These are phyloP conservation scores for Nephrotoma guestfalica DNA, from an alignment of 2,888 invertebrate genomes.

Conservation along the genomic window DNA sequence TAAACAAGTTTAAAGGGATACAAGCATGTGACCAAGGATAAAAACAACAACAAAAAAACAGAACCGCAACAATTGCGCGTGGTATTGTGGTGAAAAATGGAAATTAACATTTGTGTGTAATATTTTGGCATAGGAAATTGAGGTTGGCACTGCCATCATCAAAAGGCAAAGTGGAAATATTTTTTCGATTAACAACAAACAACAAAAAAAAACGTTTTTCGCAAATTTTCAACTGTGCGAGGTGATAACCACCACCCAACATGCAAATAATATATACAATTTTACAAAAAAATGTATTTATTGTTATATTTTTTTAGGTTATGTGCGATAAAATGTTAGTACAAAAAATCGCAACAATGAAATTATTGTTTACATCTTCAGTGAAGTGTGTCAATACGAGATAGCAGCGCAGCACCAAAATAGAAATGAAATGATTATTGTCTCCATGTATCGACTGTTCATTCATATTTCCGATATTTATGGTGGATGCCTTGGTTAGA, in stretches of 20 bases:
- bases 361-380: slow-evolving; percentile 1
- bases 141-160: background rate
- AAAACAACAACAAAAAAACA: background rate
- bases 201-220: background rate
- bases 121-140: background rate
- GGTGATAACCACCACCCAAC: background rate
- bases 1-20: slow-evolving; percentile 1
- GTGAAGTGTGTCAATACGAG: slow-evolving; percentile 1
- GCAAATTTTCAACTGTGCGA: background rate
- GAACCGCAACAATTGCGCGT: background rate
- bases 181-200: background rate
- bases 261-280: background rate
- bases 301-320: background rate
- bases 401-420: background rate
- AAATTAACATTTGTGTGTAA: background rate
- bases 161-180: background rate
- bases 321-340: background rate
- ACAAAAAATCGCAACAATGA: background rate
- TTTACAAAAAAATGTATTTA: background rate
- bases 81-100: background rate
- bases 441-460: background rate
- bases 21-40: background rate
- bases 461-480: background rate
- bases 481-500: background rate
- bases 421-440: background rate